Base-by-base conservation (phyloP, 64 coral and sea anemone genomes). In the Montipora cactus region DNA sequence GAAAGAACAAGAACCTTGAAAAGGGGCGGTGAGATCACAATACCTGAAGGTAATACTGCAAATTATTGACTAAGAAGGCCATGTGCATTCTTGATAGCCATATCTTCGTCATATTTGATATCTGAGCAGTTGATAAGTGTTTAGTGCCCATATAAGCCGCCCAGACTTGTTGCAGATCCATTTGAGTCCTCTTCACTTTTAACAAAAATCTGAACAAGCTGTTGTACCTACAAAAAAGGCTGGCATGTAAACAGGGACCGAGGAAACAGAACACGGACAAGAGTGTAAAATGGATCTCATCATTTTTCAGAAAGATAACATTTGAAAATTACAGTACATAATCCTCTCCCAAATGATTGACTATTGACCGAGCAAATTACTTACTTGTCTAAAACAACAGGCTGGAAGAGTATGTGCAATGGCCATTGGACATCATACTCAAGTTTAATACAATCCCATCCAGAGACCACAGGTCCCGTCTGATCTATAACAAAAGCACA, bases 31-130 rank as follows among this genome's bases (percentile, higher is more conserved):
- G 0, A 11, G 37, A 68, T 64, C 57, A 61, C n/a, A 62, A 46
- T 74, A 99, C 98, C 98, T 99, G 98, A 19, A 99, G 83, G 67
- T 99, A 99, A 89, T 99, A 99, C 52, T 99, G 98, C 59, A 99
- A 74, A 45, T 99, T 99, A 75, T 99, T 95, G 4, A 99, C 92
- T 47, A 99, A 86, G 71, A 99, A 99, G 25, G 95, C 95, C 98
- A 99, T 99, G 64, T 99, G 95, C 98, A 99, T 99, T 78, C 98
- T 91, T 46, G 96, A 76, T 5, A 99, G 89, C 98, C 98, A 99
- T 13, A 94, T 79, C 70, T 95, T 91, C 18, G 92, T 94, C 71
- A 91, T 71, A 75, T 96, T 88, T 67, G 80, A 76, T 22, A 79
- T 48, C 28, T 92, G 74, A 21, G 78, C 84, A 4, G 88, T 69